Evolutionary conservation across 2,888 invertebrate species (phyloP), one percentile per base, ranked within the genome.

Genomic region (Cloeon dipterum): DNA sequence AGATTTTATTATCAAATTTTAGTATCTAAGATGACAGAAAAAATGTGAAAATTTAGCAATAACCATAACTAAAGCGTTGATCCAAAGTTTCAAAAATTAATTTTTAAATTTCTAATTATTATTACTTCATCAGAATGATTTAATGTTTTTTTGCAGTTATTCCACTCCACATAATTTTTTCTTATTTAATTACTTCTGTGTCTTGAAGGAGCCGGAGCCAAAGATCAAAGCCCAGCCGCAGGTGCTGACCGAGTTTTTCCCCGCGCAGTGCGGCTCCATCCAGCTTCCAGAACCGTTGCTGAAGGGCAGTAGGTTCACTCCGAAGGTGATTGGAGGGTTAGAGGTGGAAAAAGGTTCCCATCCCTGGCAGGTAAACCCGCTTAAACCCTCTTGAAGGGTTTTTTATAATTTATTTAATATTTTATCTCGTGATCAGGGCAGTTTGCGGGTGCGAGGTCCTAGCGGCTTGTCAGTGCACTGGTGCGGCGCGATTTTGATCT

Each of bases 291-390:
- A n/a, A n/a, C 13, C 20, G 5, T 25, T 25, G 8, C 29, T 29
- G n/a, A n/a, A 14, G n/a, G 5, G 5, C n/a, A n/a, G n/a, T 14
- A 7, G 16, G 16, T 14, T 29, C 16, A 29, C 29, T 8, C 29
- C 36, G 13, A 47, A 69, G 46, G 70, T 77, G 2, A 64, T 76
- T 3, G 61, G 63, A 39, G 74, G 74, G 4, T 61, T 63, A 17
- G 50, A 63, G 10, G 70, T 75, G 0, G 59, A 58, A 7, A 61
- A 61, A 20, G 77, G 77, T 3, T 66, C 70, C 13, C 73, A 74
- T 54, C 78, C 78, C 3, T 79, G 78, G 78, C 75, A 75, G 62
- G 74, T 73, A 52, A n/a, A n/a, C n/a, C n/a, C n/a, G n/a, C n/a
- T n/a, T n/a, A n/a, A n/a, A n/a, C n/a, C n/a, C n/a, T n/a, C n/a